These are phyloP conservation scores for Acrossocheilus wenchowensis DNA, from an alignment of 2,797 vertebrate genomes.

Conservation along the genomic window DNA sequence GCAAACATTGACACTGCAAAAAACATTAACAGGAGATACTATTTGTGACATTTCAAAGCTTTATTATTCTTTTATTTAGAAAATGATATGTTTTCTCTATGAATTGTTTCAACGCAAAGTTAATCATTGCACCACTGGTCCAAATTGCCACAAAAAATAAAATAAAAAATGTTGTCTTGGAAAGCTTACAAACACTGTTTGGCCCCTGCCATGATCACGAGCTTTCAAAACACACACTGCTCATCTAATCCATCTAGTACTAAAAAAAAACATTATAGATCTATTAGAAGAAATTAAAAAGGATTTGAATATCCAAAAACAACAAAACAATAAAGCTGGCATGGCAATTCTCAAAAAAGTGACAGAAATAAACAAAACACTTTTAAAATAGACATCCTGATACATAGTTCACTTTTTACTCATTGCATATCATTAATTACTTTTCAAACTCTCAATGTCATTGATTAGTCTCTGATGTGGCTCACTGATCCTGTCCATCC, in stretches of 20 bases:
- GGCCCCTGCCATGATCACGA: slow-evolving; percentile 5
- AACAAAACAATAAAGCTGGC: slow-evolving; percentile 60
- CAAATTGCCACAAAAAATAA: slow-evolving; percentile 61
- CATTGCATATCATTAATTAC: slow-evolving; percentile 61
- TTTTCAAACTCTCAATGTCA: slow-evolving; percentile 58
- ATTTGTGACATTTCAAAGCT: slow-evolving; percentile 71
- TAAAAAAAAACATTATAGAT: slow-evolving; percentile 58
- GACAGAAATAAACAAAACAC: slow-evolving; percentile 58
- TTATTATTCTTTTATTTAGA: slow-evolving; percentile 63
- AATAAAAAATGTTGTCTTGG: slow-evolving; percentile 41
- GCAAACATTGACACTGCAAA: slow-evolving; percentile 63
- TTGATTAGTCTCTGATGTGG: slow-evolving; percentile 37
- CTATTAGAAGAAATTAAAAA: slow-evolving; percentile 62
- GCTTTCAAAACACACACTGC: slow-evolving; percentile 55
- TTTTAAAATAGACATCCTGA: slow-evolving; percentile 66
- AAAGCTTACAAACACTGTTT: slow-evolving; percentile 58
- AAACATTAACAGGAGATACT: slow-evolving; percentile 67
- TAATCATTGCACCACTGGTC: slow-evolving; percentile 69
- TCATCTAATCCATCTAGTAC: slow-evolving; percentile 52
- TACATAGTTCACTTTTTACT: slow-evolving; percentile 61
- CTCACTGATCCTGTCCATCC: slow-evolving; percentile 87
- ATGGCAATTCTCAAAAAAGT: slow-evolving; percentile 58
- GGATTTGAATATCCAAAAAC: slow-evolving; percentile 63
- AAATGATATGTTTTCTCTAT: slow-evolving; percentile 70
- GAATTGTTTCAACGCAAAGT: slow-evolving; percentile 71